A percentile compares a stretch with the other conserved stretches of the same genome.
Conservation (phyloP, 2,888 invertebrate genomes). For the Patella depressa region DNA sequence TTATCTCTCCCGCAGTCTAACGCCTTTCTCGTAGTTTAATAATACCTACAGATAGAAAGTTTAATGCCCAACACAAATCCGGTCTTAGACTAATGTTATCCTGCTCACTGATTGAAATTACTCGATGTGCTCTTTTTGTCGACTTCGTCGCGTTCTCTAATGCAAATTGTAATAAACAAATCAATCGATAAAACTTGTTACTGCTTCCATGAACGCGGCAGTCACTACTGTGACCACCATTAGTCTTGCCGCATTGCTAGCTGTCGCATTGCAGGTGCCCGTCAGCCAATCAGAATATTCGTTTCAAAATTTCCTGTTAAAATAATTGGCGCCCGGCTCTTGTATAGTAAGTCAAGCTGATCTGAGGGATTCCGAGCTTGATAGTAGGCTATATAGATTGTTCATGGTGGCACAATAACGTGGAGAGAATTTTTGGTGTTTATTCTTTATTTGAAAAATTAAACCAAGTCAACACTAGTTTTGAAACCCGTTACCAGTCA, state of each 20-base stretch:
- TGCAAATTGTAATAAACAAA: constrained; percentile 13
- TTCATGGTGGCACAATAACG: background rate
- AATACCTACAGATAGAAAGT: too few relatives aligned
- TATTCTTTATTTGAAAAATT: background rate
- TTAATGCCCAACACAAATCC: too few relatives aligned
- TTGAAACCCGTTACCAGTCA: too few relatives aligned
- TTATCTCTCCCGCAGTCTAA: too few relatives aligned
- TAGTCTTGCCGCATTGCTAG: constrained; percentile 84
- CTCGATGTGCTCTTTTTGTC: background rate
- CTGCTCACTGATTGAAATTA: background rate
- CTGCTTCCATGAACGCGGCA: background rate
- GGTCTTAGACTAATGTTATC: too few relatives aligned
- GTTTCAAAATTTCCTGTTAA: constrained; percentile 38
- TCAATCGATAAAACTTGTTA: constrained; percentile 2
- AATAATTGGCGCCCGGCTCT: constrained; percentile 27
- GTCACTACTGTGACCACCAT: constrained; percentile 5
- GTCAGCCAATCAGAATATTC: constrained; percentile 41
- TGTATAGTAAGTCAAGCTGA: constrained; percentile 9
- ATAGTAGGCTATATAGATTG: constrained; percentile 1
- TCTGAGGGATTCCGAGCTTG: background rate
- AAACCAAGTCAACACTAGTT: background rate
- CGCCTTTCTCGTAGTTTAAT: too few relatives aligned
- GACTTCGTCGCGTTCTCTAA: constrained; percentile 7
- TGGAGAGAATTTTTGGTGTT: constrained; percentile 5
- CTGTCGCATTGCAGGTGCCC: constrained; percentile 52